Evolutionary conservation across 2,888 invertebrate genomes (phyloP).

Genomic region (Philereme vetulata): DNA sequence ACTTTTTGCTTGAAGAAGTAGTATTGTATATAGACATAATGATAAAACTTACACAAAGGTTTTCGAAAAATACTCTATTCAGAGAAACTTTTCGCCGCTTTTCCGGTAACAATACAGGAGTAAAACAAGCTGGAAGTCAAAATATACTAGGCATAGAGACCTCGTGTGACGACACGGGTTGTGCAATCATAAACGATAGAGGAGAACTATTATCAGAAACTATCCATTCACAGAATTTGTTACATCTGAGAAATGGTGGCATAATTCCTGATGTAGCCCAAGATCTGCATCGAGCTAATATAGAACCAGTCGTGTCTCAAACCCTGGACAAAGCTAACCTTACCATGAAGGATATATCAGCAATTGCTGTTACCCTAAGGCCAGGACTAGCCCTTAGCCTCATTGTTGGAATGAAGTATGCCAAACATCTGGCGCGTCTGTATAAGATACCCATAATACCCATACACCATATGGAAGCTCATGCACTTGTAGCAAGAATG

Average conservation of each 20-base stretch:
- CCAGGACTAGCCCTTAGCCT: conserved; percentile 93
- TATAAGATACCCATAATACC: conserved; percentile 94
- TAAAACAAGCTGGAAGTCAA: conserved; percentile 11
- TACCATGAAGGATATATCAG: conserved; percentile 88
- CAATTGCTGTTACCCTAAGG: conserved; percentile 94
- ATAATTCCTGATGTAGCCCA: conserved; percentile 96
- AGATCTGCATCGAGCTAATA: conserved; percentile 90
- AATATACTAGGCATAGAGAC: conserved; percentile 96
- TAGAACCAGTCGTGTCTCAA: conserved; percentile 88
- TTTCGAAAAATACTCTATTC: conserved; percentile 1
- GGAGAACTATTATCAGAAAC: conserved; percentile 92
- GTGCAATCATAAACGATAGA: conserved; percentile 91
- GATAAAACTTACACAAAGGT: conserved; percentile 16
- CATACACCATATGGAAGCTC: conserved; percentile 99
- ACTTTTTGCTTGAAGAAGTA: too few species aligned
- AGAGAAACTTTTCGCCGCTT: conserved; percentile 7
- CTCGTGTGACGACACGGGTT: conserved; percentile 98
- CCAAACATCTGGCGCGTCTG: conserved; percentile 88
- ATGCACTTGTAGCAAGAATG: conserved; percentile 95
- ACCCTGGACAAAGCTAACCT: conserved; percentile 87
- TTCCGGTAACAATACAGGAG: background rate
- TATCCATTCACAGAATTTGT: conserved; percentile 90
- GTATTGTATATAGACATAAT: conserved; percentile 6
- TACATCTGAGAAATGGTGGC: conserved; percentile 91
- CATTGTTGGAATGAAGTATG: conserved; percentile 91